Conservation (phyloP, 2,797 vertebrate species). For the Sebastes oblongus region DNA sequence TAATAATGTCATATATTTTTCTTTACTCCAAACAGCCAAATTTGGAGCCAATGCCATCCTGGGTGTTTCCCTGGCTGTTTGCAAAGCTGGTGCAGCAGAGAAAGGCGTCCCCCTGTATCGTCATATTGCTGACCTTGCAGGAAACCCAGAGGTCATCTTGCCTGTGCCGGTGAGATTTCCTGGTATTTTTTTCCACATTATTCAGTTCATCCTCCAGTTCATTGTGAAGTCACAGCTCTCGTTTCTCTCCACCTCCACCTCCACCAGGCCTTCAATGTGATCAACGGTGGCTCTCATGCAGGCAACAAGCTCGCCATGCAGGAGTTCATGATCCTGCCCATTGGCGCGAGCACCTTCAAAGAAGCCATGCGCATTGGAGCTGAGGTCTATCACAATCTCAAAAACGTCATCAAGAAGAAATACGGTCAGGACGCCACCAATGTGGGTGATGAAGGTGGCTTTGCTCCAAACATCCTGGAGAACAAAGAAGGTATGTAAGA, state of each 20-base stretch:
- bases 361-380: constrained; percentile 96
- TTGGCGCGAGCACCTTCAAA: constrained; percentile 89
- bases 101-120: constrained; percentile 94
- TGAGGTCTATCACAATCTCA: constrained; percentile 98
- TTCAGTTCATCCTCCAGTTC: background rate
- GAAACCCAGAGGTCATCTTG: constrained; percentile 90
- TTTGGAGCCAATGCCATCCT: constrained; percentile 96
- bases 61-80: constrained; percentile 94
- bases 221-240: background rate
- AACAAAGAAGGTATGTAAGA: constrained; percentile 89
- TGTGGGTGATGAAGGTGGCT: constrained; percentile 95
- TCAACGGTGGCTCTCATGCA: constrained; percentile 95
- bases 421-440: constrained; percentile 97
- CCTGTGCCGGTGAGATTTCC: constrained; percentile 90
- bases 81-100: constrained; percentile 96
- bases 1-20: background rate
- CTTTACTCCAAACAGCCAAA: constrained; percentile 81
- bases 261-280: constrained; percentile 93
- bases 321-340: constrained; percentile 97
- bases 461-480: constrained; percentile 97
- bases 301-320: constrained; percentile 98
- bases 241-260: background rate
- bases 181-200: background rate
- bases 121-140: constrained; percentile 95
- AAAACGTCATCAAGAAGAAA: constrained; percentile 96